phyloP scores from a whole-genome alignment of 2,888 invertebrate species.

The Elmis aenea region DNA sequence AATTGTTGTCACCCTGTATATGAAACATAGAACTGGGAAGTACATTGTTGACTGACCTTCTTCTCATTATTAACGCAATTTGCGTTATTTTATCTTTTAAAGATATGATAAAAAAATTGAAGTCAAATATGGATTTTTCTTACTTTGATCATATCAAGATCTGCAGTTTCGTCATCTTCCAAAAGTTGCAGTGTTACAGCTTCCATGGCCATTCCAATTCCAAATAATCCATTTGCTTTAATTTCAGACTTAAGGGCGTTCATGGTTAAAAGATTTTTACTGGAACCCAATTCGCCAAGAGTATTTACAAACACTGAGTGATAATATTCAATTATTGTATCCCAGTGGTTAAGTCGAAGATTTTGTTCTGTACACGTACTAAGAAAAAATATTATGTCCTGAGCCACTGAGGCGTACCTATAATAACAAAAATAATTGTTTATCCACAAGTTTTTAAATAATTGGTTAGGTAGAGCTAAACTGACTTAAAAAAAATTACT shows the following conservation, averaged over 20 bases:
- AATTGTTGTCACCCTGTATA: too few species aligned
- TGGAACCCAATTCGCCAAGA: conserved; percentile 56
- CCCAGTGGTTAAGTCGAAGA: conserved; percentile 54
- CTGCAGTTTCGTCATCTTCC: conserved; percentile 53
- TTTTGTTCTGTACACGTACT: conserved; percentile 58
- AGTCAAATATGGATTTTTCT: too few species aligned
- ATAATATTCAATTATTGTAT: conserved; percentile 57
- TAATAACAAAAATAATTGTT: too few species aligned
- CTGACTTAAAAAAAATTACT: too few species aligned
- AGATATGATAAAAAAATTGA: too few species aligned
- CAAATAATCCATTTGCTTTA: conserved; percentile 53
- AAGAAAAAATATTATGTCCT: conserved; percentile 58
- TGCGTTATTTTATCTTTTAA: too few species aligned
- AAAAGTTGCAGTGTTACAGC: conserved; percentile 54
- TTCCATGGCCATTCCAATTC: conserved; percentile 57
- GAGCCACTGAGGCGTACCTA: conserved; percentile 52
- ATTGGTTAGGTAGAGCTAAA: too few species aligned
- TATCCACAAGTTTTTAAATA: too few species aligned
- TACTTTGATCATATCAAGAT: conserved; percentile 54
- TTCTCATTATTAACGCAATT: too few species aligned
- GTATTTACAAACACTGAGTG: conserved; percentile 52
- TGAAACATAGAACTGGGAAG: too few species aligned
- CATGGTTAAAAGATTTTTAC: conserved; percentile 54
- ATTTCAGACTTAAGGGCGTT: conserved; percentile 52
- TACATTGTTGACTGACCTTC: too few species aligned